These are phyloP conservation scores for Orgyia antiqua DNA, from an alignment of 2,888 invertebrate species.

Conservation along the genomic window DNA sequence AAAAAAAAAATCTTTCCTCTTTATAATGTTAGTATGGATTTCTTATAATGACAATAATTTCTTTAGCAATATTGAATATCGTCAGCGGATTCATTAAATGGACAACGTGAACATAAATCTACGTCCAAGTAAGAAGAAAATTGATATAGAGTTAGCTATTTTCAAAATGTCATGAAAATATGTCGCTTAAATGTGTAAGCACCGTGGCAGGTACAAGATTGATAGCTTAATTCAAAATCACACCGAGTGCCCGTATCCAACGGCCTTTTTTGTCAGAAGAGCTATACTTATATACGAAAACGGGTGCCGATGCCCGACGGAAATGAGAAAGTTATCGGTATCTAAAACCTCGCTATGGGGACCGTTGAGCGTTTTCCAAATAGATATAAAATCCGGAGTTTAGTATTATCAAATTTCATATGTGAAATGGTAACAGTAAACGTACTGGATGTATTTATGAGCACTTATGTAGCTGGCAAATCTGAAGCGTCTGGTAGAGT, in stretches of 20 bases:
- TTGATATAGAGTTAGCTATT: too few relatives aligned
- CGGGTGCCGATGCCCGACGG: conserved; percentile 52
- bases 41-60: too few relatives aligned
- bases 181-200: conserved; percentile 40
- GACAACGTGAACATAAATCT: too few relatives aligned
- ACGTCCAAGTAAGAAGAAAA: too few relatives aligned
- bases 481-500: conserved; percentile 23
- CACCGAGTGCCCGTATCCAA: conserved; percentile 28
- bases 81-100: too few relatives aligned
- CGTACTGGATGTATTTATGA: conserved; percentile 51
- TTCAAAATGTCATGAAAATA: conserved; percentile 34
- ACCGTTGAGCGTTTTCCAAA: conserved; percentile 62
- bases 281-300: conserved; percentile 48
- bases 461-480: conserved; percentile 32
- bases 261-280: conserved; percentile 39
- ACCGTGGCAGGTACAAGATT: conserved; percentile 53
- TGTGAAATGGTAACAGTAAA: conserved; percentile 38
- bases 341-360: conserved; percentile 66
- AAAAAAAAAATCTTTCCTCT: too few relatives aligned
- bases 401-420: conserved; percentile 68
- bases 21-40: too few relatives aligned
- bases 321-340: conserved; percentile 75
- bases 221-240: conserved; percentile 50
- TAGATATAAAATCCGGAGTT: conserved; percentile 71
- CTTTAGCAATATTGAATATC: too few relatives aligned